phyloP scores from a whole-genome alignment of 2,888 invertebrate species.

The Onthophagus sagittarius region DNA sequence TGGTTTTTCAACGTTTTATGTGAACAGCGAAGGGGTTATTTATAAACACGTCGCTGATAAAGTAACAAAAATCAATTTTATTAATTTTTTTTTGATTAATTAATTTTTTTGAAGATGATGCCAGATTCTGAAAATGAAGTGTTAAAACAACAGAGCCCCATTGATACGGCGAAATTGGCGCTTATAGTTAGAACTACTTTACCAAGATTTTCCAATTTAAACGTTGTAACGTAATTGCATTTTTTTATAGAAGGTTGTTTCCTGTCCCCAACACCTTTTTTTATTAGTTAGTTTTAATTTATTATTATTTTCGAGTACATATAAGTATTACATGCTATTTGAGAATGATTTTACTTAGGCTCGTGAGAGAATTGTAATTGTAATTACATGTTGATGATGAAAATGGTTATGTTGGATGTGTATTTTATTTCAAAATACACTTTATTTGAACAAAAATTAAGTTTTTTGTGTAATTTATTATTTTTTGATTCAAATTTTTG shows the following conservation, averaged over 20 bases:
- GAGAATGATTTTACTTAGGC: background rate
- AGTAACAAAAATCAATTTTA: slow-evolving; percentile 52
- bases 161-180: slow-evolving; percentile 59
- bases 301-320: background rate
- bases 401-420: background rate
- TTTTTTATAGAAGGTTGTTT: slow-evolving; percentile 13
- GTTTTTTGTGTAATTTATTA: slow-evolving; percentile 5
- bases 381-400: background rate
- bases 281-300: background rate
- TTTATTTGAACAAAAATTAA: too few species aligned
- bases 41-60: slow-evolving; percentile 82
- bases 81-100: background rate
- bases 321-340: background rate
- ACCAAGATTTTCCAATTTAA: slow-evolving; percentile 41
- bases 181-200: slow-evolving; percentile 42
- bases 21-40: slow-evolving; percentile 74
- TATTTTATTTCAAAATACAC: too few species aligned
- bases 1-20: slow-evolving; percentile 84
- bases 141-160: slow-evolving; percentile 49
- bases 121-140: slow-evolving; percentile 67
- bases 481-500: slow-evolving; percentile 8
- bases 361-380: background rate
- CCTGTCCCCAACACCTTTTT: slow-evolving; percentile 5
- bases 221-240: slow-evolving; percentile 22
- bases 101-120: slow-evolving; percentile 59